Evolutionary conservation across 2,797 vertebrate genomes (phyloP), one percentile per base, ranked within the genome.

Genomic region (Anomalospiza imberbis): DNA sequence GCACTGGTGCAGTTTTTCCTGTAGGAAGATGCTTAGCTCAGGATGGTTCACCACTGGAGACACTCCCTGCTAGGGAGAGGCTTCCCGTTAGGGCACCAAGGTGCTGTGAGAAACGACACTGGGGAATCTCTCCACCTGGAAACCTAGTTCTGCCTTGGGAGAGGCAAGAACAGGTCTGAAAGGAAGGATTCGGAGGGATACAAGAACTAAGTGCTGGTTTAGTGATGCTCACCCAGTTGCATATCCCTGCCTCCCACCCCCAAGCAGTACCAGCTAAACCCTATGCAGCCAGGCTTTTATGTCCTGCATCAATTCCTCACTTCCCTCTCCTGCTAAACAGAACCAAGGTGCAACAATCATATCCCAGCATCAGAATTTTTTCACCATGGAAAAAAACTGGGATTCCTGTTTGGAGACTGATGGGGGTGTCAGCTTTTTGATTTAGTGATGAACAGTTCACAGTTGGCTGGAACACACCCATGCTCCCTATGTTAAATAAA

Each of bases 11-110:
- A 60, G 81, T 50, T 91, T 63, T 32, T 91, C 80, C 67, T 50
- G 65, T 12, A 85, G 60, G 83, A 75, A 76, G 85, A 72, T 22
- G 61, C 79, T 94, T 38, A 80, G 75, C 79, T 88, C 70, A 81
- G 58, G 40, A 74, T 1, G n/a, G 75, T 48, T 95, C 80, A 68
- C 38, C 68, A 21, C 48, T 74, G 65, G 54, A 91, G 78, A 87
- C 2, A 4, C 36, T 96, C 83, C 92, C 92, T n/a, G 2, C 90
- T 71, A 92, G 88, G 79, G 53, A 94, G 88, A 87, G 13, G 31
- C 44, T 93, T 91, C 93, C 91, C 68, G 10, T 85, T 91, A 94
- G 85, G 80, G 51, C 91, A 81, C 55, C 80, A 86, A 63, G 75
- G 73, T 55, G 58, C 36, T 19, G 8, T 20, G 44, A 91, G 38